phyloP scores from a whole-genome alignment of 2,797 vertebrate species.

The Lacerta bilineata region DNA sequence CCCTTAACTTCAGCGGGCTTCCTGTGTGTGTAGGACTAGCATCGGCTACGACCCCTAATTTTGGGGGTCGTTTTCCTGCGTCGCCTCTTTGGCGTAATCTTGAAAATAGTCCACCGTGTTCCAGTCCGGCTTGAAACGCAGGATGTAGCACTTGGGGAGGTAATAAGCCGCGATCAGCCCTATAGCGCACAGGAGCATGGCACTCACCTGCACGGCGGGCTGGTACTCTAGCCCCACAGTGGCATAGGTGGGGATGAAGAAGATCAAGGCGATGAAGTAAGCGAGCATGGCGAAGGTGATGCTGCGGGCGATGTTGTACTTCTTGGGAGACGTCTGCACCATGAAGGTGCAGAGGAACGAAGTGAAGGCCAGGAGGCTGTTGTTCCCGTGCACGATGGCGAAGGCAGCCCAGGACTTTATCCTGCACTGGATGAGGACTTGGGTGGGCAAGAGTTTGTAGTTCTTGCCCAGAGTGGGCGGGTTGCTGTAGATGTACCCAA shows the following conservation, averaged over 20 bases:
- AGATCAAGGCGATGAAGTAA: conserved; percentile 87
- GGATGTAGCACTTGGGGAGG: conserved; percentile 88
- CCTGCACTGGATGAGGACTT: conserved; percentile 77
- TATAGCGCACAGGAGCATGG: conserved; percentile 79
- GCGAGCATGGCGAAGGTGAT: conserved; percentile 86
- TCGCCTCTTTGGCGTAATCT: conserved; percentile 74
- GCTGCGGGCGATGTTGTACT: conserved; percentile 87
- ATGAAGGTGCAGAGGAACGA: conserved; percentile 93
- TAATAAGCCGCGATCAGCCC: conserved; percentile 83
- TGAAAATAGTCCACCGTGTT: conserved; percentile 87
- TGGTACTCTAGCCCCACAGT: conserved; percentile 72
- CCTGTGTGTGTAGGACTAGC: no score
- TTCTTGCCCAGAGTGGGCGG: conserved; percentile 16
- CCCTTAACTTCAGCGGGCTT: not conserved
- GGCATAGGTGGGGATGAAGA: conserved; percentile 84
- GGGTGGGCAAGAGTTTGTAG: conserved; percentile 32
- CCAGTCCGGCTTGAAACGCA: conserved; percentile 83
- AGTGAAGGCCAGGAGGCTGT: conserved; percentile 77
- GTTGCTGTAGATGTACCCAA: conserved; percentile 58
- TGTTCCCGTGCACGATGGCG: conserved; percentile 81
- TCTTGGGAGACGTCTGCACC: conserved; percentile 79
- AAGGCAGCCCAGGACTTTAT: conserved; percentile 79
- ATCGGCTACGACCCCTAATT: not conserved
- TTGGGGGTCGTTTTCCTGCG: conserved; percentile 36
- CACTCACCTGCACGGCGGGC: conserved; percentile 78